Percentiles rank a stretch among this genome's conserved stretches.
These are phyloP conservation scores for Crepidodera aurea DNA, from an alignment of 2,888 invertebrate genomes.

Conservation along the genomic window DNA sequence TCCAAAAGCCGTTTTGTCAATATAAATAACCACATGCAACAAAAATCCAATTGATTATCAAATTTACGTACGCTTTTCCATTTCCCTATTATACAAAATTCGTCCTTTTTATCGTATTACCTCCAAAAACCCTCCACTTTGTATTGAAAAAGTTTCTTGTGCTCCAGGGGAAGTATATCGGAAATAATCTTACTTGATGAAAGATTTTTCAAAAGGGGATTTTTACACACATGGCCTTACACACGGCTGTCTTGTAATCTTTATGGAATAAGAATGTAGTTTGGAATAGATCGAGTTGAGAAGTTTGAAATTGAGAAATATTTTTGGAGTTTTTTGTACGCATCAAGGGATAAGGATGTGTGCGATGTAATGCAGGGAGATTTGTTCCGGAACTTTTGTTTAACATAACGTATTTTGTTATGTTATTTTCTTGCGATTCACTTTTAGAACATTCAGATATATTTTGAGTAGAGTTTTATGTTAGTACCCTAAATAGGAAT, in stretches of 20 bases:
- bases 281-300: conserved; percentile 32
- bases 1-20: too few relatives aligned
- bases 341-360: conserved; percentile 15
- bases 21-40: background rate
- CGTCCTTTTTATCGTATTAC: conserved; percentile 31
- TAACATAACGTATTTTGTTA: conserved; percentile 17
- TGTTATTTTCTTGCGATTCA: background rate
- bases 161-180: conserved; percentile 43
- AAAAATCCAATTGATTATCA: conserved; percentile 15
- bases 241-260: conserved; percentile 55
- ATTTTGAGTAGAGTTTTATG: too few relatives aligned
- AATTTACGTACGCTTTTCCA: conserved; percentile 6
- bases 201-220: conserved; percentile 39
- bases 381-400: conserved; percentile 18
- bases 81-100: conserved; percentile 26
- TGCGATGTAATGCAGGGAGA: conserved; percentile 17
- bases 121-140: conserved; percentile 19
- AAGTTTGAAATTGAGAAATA: conserved; percentile 29
- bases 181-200: conserved; percentile 43
- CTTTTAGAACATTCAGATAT: too few relatives aligned
- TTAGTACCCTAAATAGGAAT: too few relatives aligned
- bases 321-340: conserved; percentile 13
- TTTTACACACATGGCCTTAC: conserved; percentile 48
- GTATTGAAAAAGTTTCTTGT: conserved; percentile 32
- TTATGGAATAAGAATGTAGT: conserved; percentile 58